phyloP scores from a whole-genome alignment of 2,113 vertebrate genomes.

The Neogobius melanostomus region DNA sequence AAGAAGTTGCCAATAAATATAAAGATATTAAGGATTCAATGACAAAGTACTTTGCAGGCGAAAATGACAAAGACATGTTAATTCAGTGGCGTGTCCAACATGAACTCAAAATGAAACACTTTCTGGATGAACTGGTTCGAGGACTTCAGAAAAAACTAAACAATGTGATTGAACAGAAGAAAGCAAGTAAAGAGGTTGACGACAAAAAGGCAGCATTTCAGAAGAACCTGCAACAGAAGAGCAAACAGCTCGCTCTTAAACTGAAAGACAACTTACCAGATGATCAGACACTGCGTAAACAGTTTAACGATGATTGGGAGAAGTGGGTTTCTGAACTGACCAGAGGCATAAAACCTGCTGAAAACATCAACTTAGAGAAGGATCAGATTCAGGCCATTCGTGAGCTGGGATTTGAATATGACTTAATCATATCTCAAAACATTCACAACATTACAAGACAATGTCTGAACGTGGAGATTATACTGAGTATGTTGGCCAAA shows the following conservation, averaged over 20 bases:
- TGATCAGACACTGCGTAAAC: constrained; percentile 24
- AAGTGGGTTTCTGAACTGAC: constrained; percentile 20
- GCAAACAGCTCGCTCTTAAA: constrained; percentile 39
- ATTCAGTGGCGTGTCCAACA: constrained; percentile 34
- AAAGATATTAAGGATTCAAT: background rate
- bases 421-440: too few relatives aligned
- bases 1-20: constrained; percentile 10
- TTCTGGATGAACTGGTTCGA: constrained; percentile 20
- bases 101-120: constrained; percentile 31
- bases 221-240: constrained; percentile 29
- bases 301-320: constrained; percentile 25
- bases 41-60: constrained; percentile 13
- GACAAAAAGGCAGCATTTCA: background rate
- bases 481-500: background rate
- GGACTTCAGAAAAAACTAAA: constrained; percentile 24
- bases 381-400: fast-evolving
- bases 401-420: background rate
- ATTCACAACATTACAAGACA: too few relatives aligned
- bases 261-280: constrained; percentile 20
- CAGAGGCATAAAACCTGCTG: constrained; percentile 15
- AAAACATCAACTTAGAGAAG: constrained; percentile 16
- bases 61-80: constrained; percentile 37
- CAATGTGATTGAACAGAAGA: constrained; percentile 3
- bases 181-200: background rate
- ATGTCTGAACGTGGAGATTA: too few relatives aligned